phyloP scores from a whole-genome alignment of 2,113 vertebrate genomes.

The Chitala chitala region DNA sequence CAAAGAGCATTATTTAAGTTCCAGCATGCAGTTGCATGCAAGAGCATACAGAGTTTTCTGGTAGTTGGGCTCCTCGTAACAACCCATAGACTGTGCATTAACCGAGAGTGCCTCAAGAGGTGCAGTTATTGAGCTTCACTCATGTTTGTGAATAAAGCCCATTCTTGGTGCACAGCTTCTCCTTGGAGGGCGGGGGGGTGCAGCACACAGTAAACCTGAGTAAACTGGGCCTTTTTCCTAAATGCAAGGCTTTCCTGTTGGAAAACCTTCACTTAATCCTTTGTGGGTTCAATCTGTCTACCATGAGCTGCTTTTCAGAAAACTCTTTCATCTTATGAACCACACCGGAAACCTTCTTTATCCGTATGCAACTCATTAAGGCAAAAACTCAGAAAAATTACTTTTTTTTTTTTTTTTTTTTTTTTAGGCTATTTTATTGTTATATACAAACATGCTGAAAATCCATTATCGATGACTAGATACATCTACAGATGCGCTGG shows the following conservation, averaged over 20 bases:
- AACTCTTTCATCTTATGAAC: neutral
- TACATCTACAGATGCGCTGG: no score
- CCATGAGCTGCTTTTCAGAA: neutral
- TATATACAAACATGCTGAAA: no score
- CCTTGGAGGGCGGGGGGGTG: neutral
- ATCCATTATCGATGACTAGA: no score
- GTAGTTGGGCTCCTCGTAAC: conserved; percentile 51
- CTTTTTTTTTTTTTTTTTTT: no score
- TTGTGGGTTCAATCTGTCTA: neutral
- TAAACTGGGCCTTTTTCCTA: neutral
- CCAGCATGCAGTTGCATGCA: neutral
- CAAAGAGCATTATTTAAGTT: no score
- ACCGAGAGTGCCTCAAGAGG: conserved; percentile 49
- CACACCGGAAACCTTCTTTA: neutral
- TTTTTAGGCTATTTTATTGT: no score
- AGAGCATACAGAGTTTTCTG: conserved; percentile 16
- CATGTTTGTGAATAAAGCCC: conserved; percentile 50
- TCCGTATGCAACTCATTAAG: neutral
- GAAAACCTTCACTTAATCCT: neutral
- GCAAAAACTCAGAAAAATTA: no score
- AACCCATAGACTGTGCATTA: conserved; percentile 50
- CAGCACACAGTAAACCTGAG: neutral
- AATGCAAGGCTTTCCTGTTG: neutral
- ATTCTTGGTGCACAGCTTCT: neutral
- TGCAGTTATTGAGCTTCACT: conserved; percentile 52